Evolutionary conservation across 2,113 vertebrate species (phyloP).

Genomic region (Rhombomys opimus): DNA sequence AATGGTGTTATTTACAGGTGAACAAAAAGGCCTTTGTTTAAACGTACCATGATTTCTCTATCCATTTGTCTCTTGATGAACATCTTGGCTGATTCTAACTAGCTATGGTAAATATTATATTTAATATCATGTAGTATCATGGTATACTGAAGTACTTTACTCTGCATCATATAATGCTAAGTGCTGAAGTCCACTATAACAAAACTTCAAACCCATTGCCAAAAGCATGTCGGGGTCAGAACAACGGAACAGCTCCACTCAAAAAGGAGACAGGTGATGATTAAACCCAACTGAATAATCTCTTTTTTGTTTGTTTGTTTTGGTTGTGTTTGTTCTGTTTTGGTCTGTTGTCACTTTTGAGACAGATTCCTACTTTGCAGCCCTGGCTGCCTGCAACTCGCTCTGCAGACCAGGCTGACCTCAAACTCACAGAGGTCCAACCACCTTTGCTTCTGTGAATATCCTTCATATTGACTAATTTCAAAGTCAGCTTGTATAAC

Average conservation of each 20-base stretch:
- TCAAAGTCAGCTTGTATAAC: conserved; percentile 61
- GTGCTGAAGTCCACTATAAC: conserved; percentile 75
- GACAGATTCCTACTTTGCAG: background rate
- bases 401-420: background rate
- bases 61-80: background rate
- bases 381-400: background rate
- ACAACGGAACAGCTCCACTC: conserved; percentile 25
- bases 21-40: background rate
- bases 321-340: background rate
- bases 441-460: background rate
- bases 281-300: conserved; percentile 34
- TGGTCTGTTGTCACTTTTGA: background rate
- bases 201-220: conserved; percentile 81
- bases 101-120: background rate
- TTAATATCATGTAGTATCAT: conserved; percentile 36
- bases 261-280: conserved; percentile 28
- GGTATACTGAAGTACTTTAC: conserved; percentile 59
- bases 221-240: conserved; percentile 38
- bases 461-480: background rate
- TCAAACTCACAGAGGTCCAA: background rate
- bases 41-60: background rate
- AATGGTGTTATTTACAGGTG: background rate
- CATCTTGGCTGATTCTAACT: background rate
- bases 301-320: background rate
- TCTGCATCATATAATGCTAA: conserved; percentile 40